phyloP scores from a whole-genome alignment of 2,888 invertebrate species.

The Ferdinandea cuprea region DNA sequence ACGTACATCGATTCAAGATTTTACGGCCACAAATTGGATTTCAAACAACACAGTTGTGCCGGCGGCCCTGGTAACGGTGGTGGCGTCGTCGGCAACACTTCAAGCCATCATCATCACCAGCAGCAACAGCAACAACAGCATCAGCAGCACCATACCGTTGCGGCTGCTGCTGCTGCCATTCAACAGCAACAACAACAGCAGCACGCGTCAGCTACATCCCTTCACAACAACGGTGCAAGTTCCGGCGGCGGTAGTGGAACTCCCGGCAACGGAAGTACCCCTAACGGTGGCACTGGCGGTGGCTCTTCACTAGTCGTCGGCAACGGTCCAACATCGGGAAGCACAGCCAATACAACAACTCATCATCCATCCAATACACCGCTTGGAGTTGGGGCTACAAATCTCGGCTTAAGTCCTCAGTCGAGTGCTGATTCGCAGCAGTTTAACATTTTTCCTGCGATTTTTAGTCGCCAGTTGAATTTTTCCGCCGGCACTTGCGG shows the following conservation, averaged over 20 bases:
- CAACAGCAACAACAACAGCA: conserved; percentile 82
- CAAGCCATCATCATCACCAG: conserved; percentile 75
- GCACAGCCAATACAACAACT: conserved; percentile 75
- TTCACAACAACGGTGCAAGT: conserved; percentile 56
- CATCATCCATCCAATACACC: conserved; percentile 76
- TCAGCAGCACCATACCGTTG: conserved; percentile 64
- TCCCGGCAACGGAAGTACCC: conserved; percentile 60
- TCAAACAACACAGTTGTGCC: conserved; percentile 91
- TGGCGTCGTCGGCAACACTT: conserved; percentile 84
- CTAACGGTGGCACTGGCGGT: conserved; percentile 75
- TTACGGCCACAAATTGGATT: conserved; percentile 91
- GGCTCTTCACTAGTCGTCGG: conserved; percentile 79
- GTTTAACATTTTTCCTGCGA: conserved; percentile 96
- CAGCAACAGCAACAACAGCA: conserved; percentile 76
- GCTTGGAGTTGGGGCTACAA: conserved; percentile 78
- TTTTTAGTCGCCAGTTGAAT: conserved; percentile 94
- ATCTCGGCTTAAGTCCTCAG: conserved; percentile 82
- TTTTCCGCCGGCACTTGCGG: conserved; percentile 88
- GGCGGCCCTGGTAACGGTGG: conserved; percentile 86
- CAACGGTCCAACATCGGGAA: conserved; percentile 81
- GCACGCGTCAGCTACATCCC: conserved; percentile 53
- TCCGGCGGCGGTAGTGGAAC: conserved; percentile 75
- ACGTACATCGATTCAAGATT: conserved; percentile 83
- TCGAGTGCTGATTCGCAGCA: conserved; percentile 86
- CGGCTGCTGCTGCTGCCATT: conserved; percentile 75